Evolutionary conservation across 2,113 vertebrate species (phyloP), one percentile per base, ranked within the genome.

Genomic region (Brachyhypopomus gauderio): DNA sequence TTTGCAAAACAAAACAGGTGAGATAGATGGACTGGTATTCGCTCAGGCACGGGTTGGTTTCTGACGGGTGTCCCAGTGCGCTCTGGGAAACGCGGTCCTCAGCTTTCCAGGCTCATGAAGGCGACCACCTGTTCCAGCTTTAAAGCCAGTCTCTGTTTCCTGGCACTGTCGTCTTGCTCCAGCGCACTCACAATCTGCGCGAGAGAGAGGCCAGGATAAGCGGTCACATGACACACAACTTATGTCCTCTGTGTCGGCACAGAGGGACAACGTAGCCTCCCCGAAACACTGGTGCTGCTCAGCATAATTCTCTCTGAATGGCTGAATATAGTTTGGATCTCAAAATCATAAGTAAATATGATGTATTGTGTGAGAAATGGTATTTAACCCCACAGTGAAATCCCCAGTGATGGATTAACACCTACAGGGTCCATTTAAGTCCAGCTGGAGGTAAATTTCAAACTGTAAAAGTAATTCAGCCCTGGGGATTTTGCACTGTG

Each of bases 1-100:
- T 52, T 52, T 17, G 87, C 88, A 88, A 89, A 87, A 90, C 85
- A 72, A 73, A 87, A 86, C 85, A 87, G 83, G 67, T 91, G 86
- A 89, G 89, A 84, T 95, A 94, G 95, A 94, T 94, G 95, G 96
- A 97, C 94, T 89, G 93, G 95, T 97, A 95, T 97, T 96, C 95
- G 95, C 95, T 98, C 97, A 98, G 98, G 98, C 98, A 99, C 98
- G 94, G 97, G 96, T 97, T 95, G 98, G 98, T 98, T 96, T 98
- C 95, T 95, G 95, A 92, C 87, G 88, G 91, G 90, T 93, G 95
- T 96, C 96, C 95, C 96, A 97, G 96, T 93, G 91, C 93, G 91
- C 92, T 95, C 96, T 97, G 96, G 96, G 95, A 96, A 95, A 93
- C 92, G 95, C 89, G 92, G 96, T 96, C 96, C 96, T 99, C 98